Conservation (phyloP, 2,888 invertebrate species). For the Cylloceria caligata region DNA sequence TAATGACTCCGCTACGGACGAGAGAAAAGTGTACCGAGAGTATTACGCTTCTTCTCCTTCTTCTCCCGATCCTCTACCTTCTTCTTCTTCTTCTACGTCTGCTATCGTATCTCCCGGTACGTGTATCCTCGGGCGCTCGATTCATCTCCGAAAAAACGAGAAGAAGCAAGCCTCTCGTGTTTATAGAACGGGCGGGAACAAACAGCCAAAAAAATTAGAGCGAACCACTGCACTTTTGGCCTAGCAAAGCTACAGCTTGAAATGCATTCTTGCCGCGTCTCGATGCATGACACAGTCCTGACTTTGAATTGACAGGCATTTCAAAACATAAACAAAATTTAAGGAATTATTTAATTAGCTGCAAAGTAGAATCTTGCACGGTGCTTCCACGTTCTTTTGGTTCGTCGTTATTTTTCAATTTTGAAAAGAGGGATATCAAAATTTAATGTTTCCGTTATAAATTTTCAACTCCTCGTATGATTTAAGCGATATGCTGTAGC, state of each 20-base stretch:
- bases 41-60: slow-evolving; percentile 62
- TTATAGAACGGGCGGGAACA: slow-evolving; percentile 12
- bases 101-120: slow-evolving; percentile 33
- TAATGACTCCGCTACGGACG: slow-evolving; percentile 78
- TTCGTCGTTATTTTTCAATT: too few relatives aligned
- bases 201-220: slow-evolving; percentile 45
- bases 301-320: not conserved
- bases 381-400: too few relatives aligned
- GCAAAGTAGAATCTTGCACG: too few relatives aligned
- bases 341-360: too few relatives aligned
- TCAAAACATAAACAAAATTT: too few relatives aligned
- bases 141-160: slow-evolving; percentile 43
- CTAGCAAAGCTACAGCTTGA: slow-evolving; percentile 17
- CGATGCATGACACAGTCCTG: not conserved
- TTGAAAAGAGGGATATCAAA: too few relatives aligned
- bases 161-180: slow-evolving; percentile 41
- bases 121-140: slow-evolving; percentile 41
- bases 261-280: slow-evolving; percentile 1
- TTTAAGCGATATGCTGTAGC: too few relatives aligned
- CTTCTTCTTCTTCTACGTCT: slow-evolving; percentile 8
- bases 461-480: too few relatives aligned
- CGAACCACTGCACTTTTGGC: slow-evolving; percentile 17
- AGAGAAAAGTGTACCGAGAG: slow-evolving; percentile 54
- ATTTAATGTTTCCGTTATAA: too few relatives aligned
- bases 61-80: slow-evolving; percentile 15